These are phyloP conservation scores for Tenthredo distinguenda DNA, from an alignment of 2,888 invertebrate genomes.

Conservation along the genomic window DNA sequence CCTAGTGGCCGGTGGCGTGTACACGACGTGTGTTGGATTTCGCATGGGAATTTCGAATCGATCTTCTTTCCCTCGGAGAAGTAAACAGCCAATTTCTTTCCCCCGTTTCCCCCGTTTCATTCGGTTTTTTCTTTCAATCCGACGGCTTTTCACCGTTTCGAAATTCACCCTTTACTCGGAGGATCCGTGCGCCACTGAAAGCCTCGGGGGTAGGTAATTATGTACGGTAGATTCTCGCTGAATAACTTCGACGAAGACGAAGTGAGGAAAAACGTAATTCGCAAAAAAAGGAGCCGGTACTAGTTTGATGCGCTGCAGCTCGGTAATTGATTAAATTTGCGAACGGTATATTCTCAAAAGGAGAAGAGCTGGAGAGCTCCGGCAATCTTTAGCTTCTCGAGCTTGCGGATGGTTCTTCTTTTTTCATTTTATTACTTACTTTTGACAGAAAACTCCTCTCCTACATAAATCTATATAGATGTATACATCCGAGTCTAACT, in stretches of 20 bases:
- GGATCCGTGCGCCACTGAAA: neutral
- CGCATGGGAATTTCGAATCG: constrained; percentile 25
- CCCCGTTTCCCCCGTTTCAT: neutral
- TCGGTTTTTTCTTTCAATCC: neutral
- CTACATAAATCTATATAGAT: neutral
- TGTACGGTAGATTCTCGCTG: neutral
- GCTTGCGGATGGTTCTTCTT: neutral
- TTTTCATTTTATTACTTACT: neutral
- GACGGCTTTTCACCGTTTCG: neutral
- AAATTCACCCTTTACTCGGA: neutral
- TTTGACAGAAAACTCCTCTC: neutral
- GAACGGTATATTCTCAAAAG: constrained; percentile 4
- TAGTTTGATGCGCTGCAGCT: constrained; percentile 11
- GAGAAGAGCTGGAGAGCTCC: neutral
- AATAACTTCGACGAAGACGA: neutral
- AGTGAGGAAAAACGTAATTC: neutral
- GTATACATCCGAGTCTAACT: neutral
- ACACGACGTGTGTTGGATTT: neutral
- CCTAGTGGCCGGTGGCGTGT: constrained; percentile 25
- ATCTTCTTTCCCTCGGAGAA: neutral
- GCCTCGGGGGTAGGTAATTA: neutral
- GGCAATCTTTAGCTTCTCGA: neutral
- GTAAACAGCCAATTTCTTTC: neutral
- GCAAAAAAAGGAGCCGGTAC: neutral
- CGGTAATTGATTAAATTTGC: constrained; percentile 34